Evolutionary conservation across 2,888 invertebrate genomes (phyloP), one percentile per base, ranked within the genome.

Genomic region (Pseudeuparius sepicola): DNA sequence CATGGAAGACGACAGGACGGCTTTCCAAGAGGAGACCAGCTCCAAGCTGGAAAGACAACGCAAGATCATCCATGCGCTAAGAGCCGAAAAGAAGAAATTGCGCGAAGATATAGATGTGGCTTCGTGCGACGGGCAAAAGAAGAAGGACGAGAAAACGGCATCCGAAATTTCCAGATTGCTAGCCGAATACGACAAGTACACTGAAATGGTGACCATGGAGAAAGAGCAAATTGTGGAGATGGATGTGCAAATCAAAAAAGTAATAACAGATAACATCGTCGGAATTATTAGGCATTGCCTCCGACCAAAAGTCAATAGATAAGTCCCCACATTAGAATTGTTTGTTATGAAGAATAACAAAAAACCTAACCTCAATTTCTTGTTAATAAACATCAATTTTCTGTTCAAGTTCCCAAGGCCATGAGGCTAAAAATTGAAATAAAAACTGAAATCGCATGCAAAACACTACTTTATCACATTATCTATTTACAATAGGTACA

Each of bases 1-100:
- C 47, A 85, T 87, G 83, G 85, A 88, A 57, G 75, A 79, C 40
- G 84, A 86, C 56, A 67, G 83, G 2, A 66, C 71, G 7, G 70
- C 75, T 0, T 84, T 82, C 51, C 70, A 71, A 34, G 78, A 75
- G 51, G 79, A 82, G 52, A 75, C 75, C 14, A 74, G 74, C 47
- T 71, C 75, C 4, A 72, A 77, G 41, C 61, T 78, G 14, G 65
- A 71, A 32, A 73, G 73, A 55, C 77, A 79, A 55, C 65, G 70
- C 47, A 72, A 68, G 50, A 70, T 77, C 44, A 72, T 81, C 41
- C 61, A 61, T 13, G 68, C 67, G 5, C 61, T 82, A 18, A 70
- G 70, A 45, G 59, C 63, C 12, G 81, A 82, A 46, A 68, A 76
- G 41, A 68, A 71, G 6, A 75, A 76, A 46, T 64, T 81, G 20